Percentiles rank a stretch among this genome's conserved stretches.
These are phyloP conservation scores for Periophthalmus modestus DNA, from an alignment of 2,113 vertebrate genomes.

Conservation along the genomic window DNA sequence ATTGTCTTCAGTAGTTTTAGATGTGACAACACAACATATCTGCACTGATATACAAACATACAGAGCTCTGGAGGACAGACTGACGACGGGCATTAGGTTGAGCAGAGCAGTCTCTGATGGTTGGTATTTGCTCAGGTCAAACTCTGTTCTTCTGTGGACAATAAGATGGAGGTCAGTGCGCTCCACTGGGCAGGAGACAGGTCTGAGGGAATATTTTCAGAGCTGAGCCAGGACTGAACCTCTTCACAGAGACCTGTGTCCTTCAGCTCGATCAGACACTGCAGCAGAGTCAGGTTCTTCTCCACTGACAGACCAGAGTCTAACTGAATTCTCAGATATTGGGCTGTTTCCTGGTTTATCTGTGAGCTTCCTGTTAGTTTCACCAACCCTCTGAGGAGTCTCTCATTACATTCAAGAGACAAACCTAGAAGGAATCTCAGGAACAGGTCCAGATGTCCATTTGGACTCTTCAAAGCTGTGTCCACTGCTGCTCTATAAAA, in stretches of 20 bases:
- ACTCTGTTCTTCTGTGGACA: constrained; percentile 28
- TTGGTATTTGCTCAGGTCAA: constrained; percentile 25
- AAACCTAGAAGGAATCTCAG: constrained; percentile 40
- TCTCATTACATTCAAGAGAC: constrained; percentile 25
- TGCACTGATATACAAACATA: constrained; percentile 21
- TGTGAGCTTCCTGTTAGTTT: not conserved
- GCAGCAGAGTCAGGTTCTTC: constrained; percentile 44
- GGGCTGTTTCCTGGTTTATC: not conserved
- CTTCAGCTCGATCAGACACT: constrained; percentile 37
- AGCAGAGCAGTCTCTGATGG: constrained; percentile 36
- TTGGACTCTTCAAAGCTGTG: constrained; percentile 29
- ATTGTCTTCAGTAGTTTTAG: not conserved
- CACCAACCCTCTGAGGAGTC: constrained; percentile 9
- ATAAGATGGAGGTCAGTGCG: constrained; percentile 25
- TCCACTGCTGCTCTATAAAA: constrained; percentile 21
- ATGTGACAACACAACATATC: not conserved
- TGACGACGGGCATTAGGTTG: constrained; percentile 31
- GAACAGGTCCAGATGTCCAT: constrained; percentile 43
- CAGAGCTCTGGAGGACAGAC: constrained; percentile 30
- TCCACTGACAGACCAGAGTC: constrained; percentile 2
- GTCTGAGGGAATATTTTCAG: not conserved
- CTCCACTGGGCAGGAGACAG: constrained; percentile 32
- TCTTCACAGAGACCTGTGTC: rapidly evolving
- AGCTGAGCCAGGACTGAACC: constrained; percentile 3
- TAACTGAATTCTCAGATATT: constrained; percentile 37